Evolutionary conservation across 1,140 invertebrate species (phyloP).

Genomic region (Drosophila ercepeae): DNA sequence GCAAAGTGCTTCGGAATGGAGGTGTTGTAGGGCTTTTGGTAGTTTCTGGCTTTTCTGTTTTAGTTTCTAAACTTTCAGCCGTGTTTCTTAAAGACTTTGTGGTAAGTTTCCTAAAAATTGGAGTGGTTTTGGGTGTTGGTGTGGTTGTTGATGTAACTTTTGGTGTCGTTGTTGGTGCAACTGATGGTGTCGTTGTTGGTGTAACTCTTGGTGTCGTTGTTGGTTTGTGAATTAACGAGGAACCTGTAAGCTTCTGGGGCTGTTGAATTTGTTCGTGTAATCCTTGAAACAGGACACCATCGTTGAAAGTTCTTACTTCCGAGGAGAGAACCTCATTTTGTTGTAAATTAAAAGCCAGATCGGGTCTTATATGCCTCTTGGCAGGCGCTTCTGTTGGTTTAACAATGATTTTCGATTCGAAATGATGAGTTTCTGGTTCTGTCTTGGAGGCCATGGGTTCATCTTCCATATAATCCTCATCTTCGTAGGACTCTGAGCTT

Average conservation of each 20-base stretch:
- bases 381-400: background rate
- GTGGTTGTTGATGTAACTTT: constrained; percentile 2
- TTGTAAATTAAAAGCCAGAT: background rate
- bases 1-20: too few species aligned
- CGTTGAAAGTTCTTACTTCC: background rate
- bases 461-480: constrained; percentile 53
- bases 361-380: constrained; percentile 12
- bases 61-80: background rate
- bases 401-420: background rate
- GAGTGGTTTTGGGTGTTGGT: background rate
- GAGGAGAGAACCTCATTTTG: background rate
- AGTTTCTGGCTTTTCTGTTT: background rate
- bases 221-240: background rate
- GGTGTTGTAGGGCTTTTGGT: background rate
- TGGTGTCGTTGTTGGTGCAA: background rate
- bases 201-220: background rate
- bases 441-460: constrained; percentile 27
- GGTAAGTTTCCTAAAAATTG: background rate
- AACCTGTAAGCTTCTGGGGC: background rate
- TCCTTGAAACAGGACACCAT: background rate
- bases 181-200: constrained; percentile 16
- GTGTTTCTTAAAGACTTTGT: background rate
- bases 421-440: background rate
- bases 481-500: constrained; percentile 34
- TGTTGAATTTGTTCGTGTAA: background rate